These are phyloP conservation scores for Acleris sparsana DNA, from an alignment of 2,888 invertebrate species.

Conservation along the genomic window DNA sequence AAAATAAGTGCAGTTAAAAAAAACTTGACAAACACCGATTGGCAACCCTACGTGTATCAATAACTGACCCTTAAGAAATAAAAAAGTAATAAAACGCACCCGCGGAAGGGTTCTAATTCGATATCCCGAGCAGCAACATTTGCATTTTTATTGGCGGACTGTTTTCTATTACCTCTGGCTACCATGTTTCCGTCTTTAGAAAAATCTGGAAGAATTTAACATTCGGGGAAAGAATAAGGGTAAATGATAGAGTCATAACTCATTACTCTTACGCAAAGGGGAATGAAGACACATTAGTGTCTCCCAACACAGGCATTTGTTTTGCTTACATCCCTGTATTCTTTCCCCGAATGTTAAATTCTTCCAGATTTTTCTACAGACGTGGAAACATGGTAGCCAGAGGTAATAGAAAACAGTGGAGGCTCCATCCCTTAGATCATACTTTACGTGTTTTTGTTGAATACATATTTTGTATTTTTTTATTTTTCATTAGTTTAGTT, in stretches of 20 bases:
- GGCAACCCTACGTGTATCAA: slow-evolving; percentile 57
- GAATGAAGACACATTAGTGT: no score
- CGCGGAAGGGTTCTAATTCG: slow-evolving; percentile 62
- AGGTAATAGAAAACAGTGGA: slow-evolving; percentile 35
- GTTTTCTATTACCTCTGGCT: slow-evolving; percentile 31
- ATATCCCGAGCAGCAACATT: slow-evolving; percentile 47
- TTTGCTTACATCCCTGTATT: no score
- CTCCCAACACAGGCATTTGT: no score
- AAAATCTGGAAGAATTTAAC: background rate
- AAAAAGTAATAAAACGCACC: slow-evolving; percentile 82
- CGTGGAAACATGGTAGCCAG: slow-evolving; percentile 32
- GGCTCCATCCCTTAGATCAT: no score
- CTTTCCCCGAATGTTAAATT: background rate
- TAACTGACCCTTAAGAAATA: slow-evolving; percentile 76
- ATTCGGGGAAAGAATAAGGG: background rate
- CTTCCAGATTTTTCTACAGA: background rate
- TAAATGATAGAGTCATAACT: no score
- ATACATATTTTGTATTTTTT: no score
- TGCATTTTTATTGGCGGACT: slow-evolving; percentile 47
- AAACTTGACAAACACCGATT: background rate
- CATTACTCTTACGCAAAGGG: no score
- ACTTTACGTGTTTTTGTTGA: no score
- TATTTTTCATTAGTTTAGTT: no score
- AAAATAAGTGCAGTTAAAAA: background rate
- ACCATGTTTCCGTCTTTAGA: slow-evolving; percentile 27